Conservation (phyloP, 2,113 vertebrate genomes). For the Azemiops feae region DNA sequence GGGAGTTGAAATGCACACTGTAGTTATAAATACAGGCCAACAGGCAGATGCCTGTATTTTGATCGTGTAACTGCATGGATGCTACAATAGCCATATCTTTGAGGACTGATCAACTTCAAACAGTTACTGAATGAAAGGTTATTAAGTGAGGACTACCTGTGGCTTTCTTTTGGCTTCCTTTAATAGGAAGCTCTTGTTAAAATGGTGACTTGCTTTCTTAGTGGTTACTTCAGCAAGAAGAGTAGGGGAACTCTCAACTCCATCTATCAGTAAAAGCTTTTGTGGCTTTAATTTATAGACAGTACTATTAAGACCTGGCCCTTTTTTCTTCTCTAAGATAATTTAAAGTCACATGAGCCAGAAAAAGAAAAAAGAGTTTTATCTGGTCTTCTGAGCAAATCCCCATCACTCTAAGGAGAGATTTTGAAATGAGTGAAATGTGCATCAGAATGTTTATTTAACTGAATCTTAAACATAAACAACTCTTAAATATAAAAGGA, state of each 20-base stretch:
- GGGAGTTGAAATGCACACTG: background rate
- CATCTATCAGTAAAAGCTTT: background rate
- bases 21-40: background rate
- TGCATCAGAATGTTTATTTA: background rate
- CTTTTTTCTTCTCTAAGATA: background rate
- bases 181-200: background rate
- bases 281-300: background rate
- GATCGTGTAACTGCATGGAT: background rate
- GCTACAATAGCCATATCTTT: background rate
- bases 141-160: background rate
- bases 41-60: background rate
- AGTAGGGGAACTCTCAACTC: background rate
- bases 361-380: background rate
- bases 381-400: background rate
- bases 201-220: background rate
- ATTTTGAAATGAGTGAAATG: background rate
- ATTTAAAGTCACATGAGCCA: background rate
- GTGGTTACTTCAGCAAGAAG: background rate
- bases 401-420: background rate
- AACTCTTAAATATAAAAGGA: background rate
- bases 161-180: background rate
- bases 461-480: background rate
- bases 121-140: background rate
- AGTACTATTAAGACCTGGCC: background rate
- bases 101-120: background rate